phyloP scores from a whole-genome alignment of 1,140 invertebrate species.

The Platyscapa corneri region DNA sequence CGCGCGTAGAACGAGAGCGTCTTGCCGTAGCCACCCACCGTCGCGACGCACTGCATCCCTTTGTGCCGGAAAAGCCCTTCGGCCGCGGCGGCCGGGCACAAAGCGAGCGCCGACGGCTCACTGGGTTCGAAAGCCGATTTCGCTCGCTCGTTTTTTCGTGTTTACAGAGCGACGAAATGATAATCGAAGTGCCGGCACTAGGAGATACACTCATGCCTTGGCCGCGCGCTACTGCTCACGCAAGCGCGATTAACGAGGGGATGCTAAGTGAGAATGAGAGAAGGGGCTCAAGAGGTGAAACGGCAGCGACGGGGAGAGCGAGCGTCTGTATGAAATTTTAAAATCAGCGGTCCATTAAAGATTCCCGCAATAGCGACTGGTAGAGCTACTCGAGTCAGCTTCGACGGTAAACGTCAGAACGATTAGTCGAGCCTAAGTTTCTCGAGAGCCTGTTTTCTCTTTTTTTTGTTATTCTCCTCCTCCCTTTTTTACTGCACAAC shows the following conservation, averaged over 20 bases:
- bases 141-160: conserved; percentile 41
- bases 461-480: too few species aligned
- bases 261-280: neutral
- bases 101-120: conserved; percentile 13
- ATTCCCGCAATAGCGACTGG: conserved; percentile 10
- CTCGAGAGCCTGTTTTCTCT: conserved; percentile 1
- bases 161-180: conserved; percentile 52
- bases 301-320: too few species aligned
- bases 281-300: conserved; percentile 11
- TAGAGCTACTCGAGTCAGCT: conserved; percentile 30
- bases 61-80: neutral
- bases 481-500: neutral
- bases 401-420: neutral
- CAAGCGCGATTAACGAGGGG: conserved; percentile 36
- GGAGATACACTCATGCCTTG: neutral
- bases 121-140: conserved; percentile 49
- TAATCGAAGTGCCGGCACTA: conserved; percentile 52
- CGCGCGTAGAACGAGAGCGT: neutral
- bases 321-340: conserved; percentile 20
- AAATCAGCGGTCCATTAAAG: conserved; percentile 43
- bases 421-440: conserved; percentile 34
- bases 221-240: conserved; percentile 9
- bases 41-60: neutral
- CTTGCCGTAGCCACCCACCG: conserved; percentile 5
- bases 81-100: neutral